Base-by-base conservation (phyloP, 2,888 invertebrate species). In the Molanna angustata region DNA sequence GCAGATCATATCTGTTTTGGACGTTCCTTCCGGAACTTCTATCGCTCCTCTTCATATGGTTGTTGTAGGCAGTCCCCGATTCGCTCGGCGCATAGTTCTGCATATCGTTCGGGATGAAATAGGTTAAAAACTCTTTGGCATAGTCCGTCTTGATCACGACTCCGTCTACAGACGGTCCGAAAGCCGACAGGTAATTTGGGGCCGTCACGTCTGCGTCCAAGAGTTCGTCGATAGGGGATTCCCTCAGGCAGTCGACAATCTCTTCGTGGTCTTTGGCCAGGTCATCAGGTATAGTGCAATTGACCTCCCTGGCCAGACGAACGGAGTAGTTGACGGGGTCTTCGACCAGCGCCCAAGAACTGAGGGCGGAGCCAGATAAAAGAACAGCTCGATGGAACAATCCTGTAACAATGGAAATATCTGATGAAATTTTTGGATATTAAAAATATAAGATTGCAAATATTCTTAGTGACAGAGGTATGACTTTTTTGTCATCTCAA, bases 81-180 rank as follows among this genome's bases (percentile, higher is more conserved):
- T 80, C 69, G 27, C 80, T 69, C 3, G 81, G 80, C n/a, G 79
- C 82, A 62, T 79, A 77, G 65, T 79, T 80, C 56, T 82, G 82
- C 60, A 83, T 77, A 61, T 83, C 83, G 52, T 82, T 80, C 0
- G 82, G 81, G 14, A 80, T 79, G 64, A 86, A 83, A 68, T 84
- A 84, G 1, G 87, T 86, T 31, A 87, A 73, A 50, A 88, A 80
- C 63, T 88, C 87, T 69, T 90, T 90, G 47, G 89, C 86, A 64
- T 90, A 89, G 69, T 91, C 90, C 11, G 88, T 85, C 70, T 90
- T 88, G 65, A 96, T 93, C 57, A 96, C 94, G 60, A 95, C 94
- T 47, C 93, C 94, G 67, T 95, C 95, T 47, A 94, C 89, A 62
- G 93, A 92, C 11, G 95, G 95, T 4, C 95, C 96, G 66, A 95